These are phyloP conservation scores for Polypterus bichir DNA, from an alignment of 2,113 vertebrate genomes.

Conservation along the genomic window DNA sequence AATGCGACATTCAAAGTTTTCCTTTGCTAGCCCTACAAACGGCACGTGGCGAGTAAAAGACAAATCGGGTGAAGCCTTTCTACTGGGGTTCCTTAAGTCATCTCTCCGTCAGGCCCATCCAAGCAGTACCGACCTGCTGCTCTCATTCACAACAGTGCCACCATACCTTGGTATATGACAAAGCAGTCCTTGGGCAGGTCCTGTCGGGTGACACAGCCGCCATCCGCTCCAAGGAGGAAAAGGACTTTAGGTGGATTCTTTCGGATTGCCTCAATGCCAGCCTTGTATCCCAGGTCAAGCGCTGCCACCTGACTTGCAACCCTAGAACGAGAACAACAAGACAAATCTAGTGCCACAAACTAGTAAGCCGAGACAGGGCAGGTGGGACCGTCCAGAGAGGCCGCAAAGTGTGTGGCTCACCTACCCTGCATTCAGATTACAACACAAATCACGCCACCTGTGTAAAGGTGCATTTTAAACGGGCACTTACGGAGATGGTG, in stretches of 20 bases:
- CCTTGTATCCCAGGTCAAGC: slow-evolving; percentile 88
- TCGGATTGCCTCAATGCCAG: slow-evolving; percentile 81
- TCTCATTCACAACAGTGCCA: background rate
- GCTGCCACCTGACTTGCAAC: slow-evolving; percentile 95
- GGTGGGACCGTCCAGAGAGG: no score
- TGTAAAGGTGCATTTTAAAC: no score
- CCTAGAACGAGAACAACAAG: slow-evolving; percentile 39
- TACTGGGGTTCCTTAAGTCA: no score
- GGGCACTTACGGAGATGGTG: no score
- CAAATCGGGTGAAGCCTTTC: no score
- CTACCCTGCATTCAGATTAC: background rate
- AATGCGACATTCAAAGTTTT: no score
- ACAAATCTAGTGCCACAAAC: no score
- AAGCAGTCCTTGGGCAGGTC: slow-evolving; percentile 81
- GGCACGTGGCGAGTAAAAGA: no score
- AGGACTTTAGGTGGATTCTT: slow-evolving; percentile 78
- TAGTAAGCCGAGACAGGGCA: no score
- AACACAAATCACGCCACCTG: background rate
- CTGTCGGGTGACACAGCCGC: slow-evolving; percentile 72
- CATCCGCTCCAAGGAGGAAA: slow-evolving; percentile 85
- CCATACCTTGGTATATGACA: slow-evolving; percentile 86
- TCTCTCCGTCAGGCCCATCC: background rate
- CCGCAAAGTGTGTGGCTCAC: background rate
- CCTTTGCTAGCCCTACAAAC: no score
- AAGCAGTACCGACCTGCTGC: no score